Evolutionary conservation across 2,797 vertebrate species (phyloP).

Genomic region (Pipistrellus pygmaeus): DNA sequence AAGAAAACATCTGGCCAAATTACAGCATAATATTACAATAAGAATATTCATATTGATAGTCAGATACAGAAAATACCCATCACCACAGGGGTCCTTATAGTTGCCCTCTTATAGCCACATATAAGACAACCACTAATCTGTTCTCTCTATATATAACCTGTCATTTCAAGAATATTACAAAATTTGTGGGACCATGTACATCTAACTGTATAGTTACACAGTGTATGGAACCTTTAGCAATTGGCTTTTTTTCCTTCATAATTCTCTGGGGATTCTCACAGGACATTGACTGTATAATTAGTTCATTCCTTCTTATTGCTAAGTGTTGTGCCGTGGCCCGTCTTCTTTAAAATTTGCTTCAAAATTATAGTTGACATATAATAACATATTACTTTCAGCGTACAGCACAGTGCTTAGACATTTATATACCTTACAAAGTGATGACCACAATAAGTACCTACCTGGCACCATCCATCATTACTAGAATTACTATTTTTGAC

Average conservation of each 20-base stretch:
- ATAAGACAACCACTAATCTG: background rate
- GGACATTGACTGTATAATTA: background rate
- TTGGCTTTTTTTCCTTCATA: background rate
- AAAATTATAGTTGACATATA: background rate
- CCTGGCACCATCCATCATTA: background rate
- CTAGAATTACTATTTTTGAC: background rate
- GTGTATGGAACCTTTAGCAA: background rate
- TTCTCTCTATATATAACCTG: background rate
- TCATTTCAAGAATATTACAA: background rate
- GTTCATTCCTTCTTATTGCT: background rate
- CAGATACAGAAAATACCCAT: background rate
- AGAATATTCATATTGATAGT: rapidly evolving
- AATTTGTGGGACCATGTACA: background rate
- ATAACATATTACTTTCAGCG: background rate
- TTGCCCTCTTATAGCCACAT: background rate
- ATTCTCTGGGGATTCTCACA: background rate
- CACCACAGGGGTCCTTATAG: background rate
- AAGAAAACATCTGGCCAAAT: background rate
- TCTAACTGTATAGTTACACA: background rate
- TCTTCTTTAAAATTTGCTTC: background rate
- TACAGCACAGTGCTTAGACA: background rate
- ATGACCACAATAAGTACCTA: background rate
- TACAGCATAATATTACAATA: too few species aligned
- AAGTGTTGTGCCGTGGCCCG: background rate
- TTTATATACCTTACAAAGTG: background rate